Base-by-base conservation (phyloP, 2,797 vertebrate genomes). In the Sus cebifrons region DNA sequence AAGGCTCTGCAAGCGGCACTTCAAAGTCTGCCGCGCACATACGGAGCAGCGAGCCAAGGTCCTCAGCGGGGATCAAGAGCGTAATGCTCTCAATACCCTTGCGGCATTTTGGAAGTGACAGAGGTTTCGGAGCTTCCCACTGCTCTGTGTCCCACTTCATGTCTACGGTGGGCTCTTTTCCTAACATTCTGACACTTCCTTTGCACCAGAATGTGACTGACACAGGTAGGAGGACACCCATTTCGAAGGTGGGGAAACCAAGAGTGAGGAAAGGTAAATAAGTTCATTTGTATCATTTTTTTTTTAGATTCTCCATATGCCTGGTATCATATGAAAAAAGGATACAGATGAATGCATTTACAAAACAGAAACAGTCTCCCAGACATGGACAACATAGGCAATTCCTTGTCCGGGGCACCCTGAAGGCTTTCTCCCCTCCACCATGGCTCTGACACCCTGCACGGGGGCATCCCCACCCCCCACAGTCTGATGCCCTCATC, bases 361-460 rank as follows among this genome's bases (percentile, higher is more conserved):
- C 44, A 49, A 49, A 49, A 49, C 44, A 49, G 44, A 10, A 49
- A 49, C 6, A 49, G 44, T 49, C 44, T 49, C 44, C 6, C 44
- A 49, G 44, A 7, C 44, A 49, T 10, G 6, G 44, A 49, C 6
- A 49, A 49, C 44, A 49, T 49, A 49, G 6, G 9, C 44, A 49
- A 49, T 10, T 49, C 67, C 27, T 23, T 12, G 0, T 21, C 17
- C 2, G 0, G 1, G 62, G 32, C 5, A 23, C n/a, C 44, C 29
- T 5, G 64, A 73, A 36, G 14, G 29, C 56, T 36, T 44, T 56
- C 54, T 64, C 29, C 29, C 29, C n/a, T 44, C 29, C 7, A 25
- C 49, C 23, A 65, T 12, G 23, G 15, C 86, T 73, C 62, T 18
- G 36, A 91, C 6, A 20, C 18, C 14, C 60, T 1, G 1, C 4